These are phyloP conservation scores for Ibidorhyncha struthersii DNA, from an alignment of 2,113 vertebrate species.

Conservation along the genomic window DNA sequence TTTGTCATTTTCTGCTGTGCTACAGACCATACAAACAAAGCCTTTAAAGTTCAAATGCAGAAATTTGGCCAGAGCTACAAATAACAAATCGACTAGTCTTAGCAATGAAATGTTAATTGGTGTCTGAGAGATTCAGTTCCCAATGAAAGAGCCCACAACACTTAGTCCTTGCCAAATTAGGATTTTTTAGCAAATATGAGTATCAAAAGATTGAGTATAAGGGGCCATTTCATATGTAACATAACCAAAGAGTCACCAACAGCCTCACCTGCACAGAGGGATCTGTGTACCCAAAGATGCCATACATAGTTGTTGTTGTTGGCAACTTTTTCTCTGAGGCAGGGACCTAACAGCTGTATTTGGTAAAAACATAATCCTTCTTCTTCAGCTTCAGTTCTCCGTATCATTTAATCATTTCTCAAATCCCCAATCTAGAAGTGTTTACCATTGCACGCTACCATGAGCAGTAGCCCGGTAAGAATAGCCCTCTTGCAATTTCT, in stretches of 20 bases:
- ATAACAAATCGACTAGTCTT: constrained; percentile 40
- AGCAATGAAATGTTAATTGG: constrained; percentile 63
- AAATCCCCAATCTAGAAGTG: not conserved
- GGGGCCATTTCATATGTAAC: not conserved
- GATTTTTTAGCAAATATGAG: not conserved
- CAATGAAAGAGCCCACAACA: not conserved
- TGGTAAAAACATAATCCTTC: not conserved
- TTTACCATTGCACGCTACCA: not conserved
- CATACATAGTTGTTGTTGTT: not conserved
- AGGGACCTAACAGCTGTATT: not conserved
- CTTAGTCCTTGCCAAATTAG: constrained; percentile 40
- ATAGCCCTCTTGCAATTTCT: not conserved
- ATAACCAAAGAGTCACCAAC: not conserved
- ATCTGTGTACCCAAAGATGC: not conserved
- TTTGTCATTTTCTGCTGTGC: constrained; percentile 61
- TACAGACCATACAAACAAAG: constrained; percentile 65
- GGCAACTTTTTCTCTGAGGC: not conserved
- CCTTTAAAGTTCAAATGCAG: constrained; percentile 73
- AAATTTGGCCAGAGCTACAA: constrained; percentile 63
- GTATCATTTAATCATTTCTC: not conserved
- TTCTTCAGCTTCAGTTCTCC: not conserved
- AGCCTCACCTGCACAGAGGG: not conserved
- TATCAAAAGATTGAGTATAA: not conserved
- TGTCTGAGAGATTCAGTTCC: constrained; percentile 37
- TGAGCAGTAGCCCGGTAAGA: not conserved